Conservation (phyloP, 2,113 vertebrate genomes). For the Oryzias curvinotus region DNA sequence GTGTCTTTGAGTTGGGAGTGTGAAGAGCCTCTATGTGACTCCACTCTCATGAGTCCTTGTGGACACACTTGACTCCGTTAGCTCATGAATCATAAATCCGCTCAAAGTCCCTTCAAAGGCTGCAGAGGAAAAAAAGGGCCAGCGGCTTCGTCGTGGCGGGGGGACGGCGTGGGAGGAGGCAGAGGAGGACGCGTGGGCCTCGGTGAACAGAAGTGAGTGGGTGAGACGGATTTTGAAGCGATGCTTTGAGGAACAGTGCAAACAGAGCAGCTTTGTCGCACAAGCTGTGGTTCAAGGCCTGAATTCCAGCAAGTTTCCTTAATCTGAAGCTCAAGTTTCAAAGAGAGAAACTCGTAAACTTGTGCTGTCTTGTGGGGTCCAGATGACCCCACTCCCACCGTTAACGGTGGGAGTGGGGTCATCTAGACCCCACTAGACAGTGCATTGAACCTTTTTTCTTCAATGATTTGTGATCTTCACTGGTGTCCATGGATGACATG, state of each 20-base stretch:
- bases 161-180: slow-evolving; percentile 7
- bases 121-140: slow-evolving; percentile 22
- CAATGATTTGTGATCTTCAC: too few species aligned
- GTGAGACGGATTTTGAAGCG: slow-evolving; percentile 22
- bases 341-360: neutral
- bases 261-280: slow-evolving; percentile 15
- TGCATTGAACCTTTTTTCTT: too few species aligned
- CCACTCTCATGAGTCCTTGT: neutral
- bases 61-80: slow-evolving; percentile 16
- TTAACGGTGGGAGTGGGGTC: too few species aligned
- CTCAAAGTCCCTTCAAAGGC: slow-evolving; percentile 21
- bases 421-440: too few species aligned
- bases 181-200: slow-evolving; percentile 23
- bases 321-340: neutral
- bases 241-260: slow-evolving; percentile 7
- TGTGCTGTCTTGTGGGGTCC: too few species aligned
- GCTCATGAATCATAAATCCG: slow-evolving; percentile 17
- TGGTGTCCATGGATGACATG: too few species aligned
- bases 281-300: neutral
- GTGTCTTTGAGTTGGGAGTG: too few species aligned
- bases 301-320: accelerated
- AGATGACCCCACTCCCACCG: too few species aligned
- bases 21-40: neutral
- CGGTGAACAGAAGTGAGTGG: slow-evolving; percentile 43
- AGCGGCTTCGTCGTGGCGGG: slow-evolving; percentile 13